Base-by-base conservation (phyloP, 2,113 vertebrate species). In the Saguinus imperator region DNA sequence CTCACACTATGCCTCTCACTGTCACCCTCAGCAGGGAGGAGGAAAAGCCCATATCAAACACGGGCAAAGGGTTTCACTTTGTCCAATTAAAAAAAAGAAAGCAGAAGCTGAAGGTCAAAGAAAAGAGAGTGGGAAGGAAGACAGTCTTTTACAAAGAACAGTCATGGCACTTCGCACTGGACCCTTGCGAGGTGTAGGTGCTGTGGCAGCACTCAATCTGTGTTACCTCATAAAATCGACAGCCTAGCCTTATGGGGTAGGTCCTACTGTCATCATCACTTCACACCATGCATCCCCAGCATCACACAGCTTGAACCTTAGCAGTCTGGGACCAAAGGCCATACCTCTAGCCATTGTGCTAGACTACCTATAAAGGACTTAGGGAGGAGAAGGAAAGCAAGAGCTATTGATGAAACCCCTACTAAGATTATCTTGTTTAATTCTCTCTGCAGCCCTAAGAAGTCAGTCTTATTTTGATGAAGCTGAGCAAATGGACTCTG, bases 131-230 rank as follows among this genome's bases (percentile, higher is more conserved):
- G 64, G 50, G 27, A 79, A 27, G 5, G 52, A 55, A 79, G 20
- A 77, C 14, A 23, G 58, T 16, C 4, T 87, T 61, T 57, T 11
- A 29, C 23, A 64, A 52, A 75, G 11, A 29, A 27, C 43, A n/a
- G 55, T 43, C 32, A 18, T 27, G 6, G 5, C n/a, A 7, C 0
- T 45, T 27, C 70, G 7, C 43, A 7, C 27, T 2, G 6, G 29
- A n/a, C 8, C 14, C 45, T 35, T 52, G 61, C 57, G 3, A 35
- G 32, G 25, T 35, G 8, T 32, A 75, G 81, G 32, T 1, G 0
- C 13, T 16, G 55, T 10, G 5, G 5, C 3, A 4, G 37, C n/a
- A 1, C 32, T 40, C 12, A 40, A 0, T 25, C 6, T 4, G 1
- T 79, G 17, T 16, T 16, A 20, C 25, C 70, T 61, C 72, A 32